phyloP scores from a whole-genome alignment of 2,797 vertebrate species.

The Falco concolor region DNA sequence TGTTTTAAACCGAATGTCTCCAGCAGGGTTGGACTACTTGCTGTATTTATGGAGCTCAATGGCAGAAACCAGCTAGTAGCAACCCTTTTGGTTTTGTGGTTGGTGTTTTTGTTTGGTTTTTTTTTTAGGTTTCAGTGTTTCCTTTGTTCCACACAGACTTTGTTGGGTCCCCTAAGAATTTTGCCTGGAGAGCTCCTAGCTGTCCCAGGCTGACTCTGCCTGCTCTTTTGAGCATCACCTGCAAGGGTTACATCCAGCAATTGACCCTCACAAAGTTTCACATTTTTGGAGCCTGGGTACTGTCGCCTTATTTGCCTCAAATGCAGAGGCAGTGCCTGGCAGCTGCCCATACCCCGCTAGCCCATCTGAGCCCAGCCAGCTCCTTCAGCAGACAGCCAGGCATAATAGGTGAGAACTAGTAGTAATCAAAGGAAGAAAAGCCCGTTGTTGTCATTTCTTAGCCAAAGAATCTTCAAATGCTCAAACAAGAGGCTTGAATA shows the following conservation, averaged over 20 bases:
- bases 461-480: neutral
- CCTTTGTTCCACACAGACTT: neutral
- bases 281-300: neutral
- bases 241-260: neutral
- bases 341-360: neutral
- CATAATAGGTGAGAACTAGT: neutral
- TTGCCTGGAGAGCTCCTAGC: neutral
- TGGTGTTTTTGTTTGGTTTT: neutral
- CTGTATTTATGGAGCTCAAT: neutral
- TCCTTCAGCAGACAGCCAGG: neutral
- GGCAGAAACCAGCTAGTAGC: neutral
- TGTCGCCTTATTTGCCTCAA: neutral
- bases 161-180: neutral
- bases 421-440: neutral
- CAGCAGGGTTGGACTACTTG: neutral
- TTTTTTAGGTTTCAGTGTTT: neutral
- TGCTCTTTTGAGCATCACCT: neutral
- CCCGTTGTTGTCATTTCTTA: neutral
- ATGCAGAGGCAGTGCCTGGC: neutral
- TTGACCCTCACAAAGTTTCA: neutral
- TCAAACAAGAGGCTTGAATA: neutral
- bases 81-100: neutral
- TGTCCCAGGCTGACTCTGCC: neutral
- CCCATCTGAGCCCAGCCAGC: neutral
- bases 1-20: rapidly evolving